Evolutionary conservation across 2,888 invertebrate genomes (phyloP).

Genomic region (Sphaerophoria taeniata): DNA sequence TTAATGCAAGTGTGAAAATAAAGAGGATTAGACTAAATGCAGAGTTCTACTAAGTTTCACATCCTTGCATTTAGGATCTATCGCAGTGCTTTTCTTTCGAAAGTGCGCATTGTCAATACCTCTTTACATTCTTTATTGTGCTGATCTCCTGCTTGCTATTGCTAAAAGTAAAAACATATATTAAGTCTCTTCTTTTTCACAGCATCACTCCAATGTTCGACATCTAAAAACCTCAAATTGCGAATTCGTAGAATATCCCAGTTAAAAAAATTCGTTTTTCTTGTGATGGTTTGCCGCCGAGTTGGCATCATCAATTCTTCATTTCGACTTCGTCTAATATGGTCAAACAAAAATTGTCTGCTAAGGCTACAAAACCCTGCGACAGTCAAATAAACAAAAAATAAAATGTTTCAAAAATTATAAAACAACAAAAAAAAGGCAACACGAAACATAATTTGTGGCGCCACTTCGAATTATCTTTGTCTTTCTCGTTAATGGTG

Average conservation of each 20-base stretch:
- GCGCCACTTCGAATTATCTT: conserved; percentile 46
- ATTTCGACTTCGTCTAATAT: conserved; percentile 3
- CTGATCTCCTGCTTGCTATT: no score
- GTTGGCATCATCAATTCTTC: conserved; percentile 8
- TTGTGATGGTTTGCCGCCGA: conserved; percentile 46
- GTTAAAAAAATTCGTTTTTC: conserved; percentile 62
- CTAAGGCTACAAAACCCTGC: conserved; percentile 16
- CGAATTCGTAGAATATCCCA: conserved; percentile 64
- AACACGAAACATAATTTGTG: conserved; percentile 49
- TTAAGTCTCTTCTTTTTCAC: background rate
- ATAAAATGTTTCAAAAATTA: conserved; percentile 12
- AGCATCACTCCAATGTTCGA: background rate
- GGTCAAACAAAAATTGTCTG: conserved; percentile 37
- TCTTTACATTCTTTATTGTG: no score
- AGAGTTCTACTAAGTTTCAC: no score
- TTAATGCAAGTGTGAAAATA: no score
- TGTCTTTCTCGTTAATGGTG: conserved; percentile 57
- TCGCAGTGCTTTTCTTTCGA: no score
- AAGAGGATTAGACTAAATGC: no score
- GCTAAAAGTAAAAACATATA: background rate
- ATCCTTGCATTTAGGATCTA: no score
- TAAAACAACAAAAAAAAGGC: conserved; percentile 10
- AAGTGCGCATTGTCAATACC: no score
- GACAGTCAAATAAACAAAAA: conserved; percentile 22
- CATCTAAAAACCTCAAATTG: conserved; percentile 33